Evolutionary conservation across 2,797 vertebrate genomes (phyloP).

Genomic region (Nannoperca obscura): DNA sequence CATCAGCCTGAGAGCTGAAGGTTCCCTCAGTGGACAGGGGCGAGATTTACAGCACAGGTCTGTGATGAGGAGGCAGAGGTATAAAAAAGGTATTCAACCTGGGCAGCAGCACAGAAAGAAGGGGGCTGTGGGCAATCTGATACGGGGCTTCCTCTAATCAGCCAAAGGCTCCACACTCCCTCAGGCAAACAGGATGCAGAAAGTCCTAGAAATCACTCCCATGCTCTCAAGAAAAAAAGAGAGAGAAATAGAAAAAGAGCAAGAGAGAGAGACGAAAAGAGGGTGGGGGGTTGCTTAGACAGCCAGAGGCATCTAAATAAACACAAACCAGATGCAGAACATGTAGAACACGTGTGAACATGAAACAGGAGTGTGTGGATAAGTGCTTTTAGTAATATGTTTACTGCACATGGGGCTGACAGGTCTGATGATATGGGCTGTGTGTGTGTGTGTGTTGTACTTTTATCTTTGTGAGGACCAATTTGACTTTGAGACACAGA

Average conservation of each 20-base stretch:
- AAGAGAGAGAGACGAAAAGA: background rate
- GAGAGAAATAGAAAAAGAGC: background rate
- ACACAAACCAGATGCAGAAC: constrained; percentile 77
- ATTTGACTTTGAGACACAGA: constrained; percentile 8
- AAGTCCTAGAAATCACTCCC: constrained; percentile 56
- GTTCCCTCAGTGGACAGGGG: background rate
- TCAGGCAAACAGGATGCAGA: constrained; percentile 74
- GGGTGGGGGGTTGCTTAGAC: constrained; percentile 30
- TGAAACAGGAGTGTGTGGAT: constrained; percentile 61
- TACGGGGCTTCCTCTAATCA: constrained; percentile 79
- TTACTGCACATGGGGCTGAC: constrained; percentile 47
- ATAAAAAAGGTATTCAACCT: constrained; percentile 60
- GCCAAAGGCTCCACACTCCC: constrained; percentile 72
- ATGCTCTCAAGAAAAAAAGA: constrained; percentile 23
- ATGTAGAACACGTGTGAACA: constrained; percentile 71
- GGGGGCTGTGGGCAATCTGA: constrained; percentile 57
- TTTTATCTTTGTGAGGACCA: constrained; percentile 10
- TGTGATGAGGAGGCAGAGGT: constrained; percentile 46
- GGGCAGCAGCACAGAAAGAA: constrained; percentile 20
- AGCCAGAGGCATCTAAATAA: constrained; percentile 75
- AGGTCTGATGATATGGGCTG: constrained; percentile 24
- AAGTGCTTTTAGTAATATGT: constrained; percentile 61
- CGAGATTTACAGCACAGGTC: constrained; percentile 47
- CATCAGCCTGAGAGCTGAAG: background rate
- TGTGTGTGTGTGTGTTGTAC: background rate